Evolutionary conservation across 2,888 invertebrate species (phyloP), one percentile per base, ranked within the genome.

Genomic region (Drosophila nigricruria): DNA sequence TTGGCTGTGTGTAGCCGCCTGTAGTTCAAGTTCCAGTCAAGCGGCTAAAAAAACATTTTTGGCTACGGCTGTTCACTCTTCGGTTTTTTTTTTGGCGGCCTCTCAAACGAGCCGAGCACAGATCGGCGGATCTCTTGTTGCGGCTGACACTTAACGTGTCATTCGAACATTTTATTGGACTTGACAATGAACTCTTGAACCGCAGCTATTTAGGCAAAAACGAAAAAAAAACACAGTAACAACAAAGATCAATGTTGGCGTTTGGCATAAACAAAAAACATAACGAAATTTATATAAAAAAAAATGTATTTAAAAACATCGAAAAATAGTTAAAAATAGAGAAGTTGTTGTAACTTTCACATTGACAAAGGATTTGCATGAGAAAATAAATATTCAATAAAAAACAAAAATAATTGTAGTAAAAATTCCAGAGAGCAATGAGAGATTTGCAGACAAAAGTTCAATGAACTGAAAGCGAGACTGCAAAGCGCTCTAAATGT

Each of bases 141-240:
- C 58, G 66, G 63, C 88, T 88, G 90, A 89, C 86, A 87, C 87
- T 88, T 90, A 82, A 82, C 88, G 90, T 90, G 90, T 88, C 88
- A 89, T 90, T 87, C 65, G 82, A 84, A 89, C 88, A 87, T 88
- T 88, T 88, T 84, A 88, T 90, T 88, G 73, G 88, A 84, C 88
- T 88, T 90, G 88, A 84, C 88, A 88, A 87, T 88, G 90, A 88
- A 89, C 88, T 82, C 61, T 90, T 87, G 88, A 89, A 85, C 89
- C 57, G 32, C 52, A 50, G 42, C 47, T 32, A 45, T 36, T 40
- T n/a, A 49, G 53, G 18, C 10, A 64, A 52, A n/a, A n/a, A n/a
- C n/a, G n/a, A n/a, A n/a, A 36, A 59, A 56, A 38, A 60, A 62
- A 52, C 42, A 57, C 42, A 58, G 64, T 60, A 14, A 61, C 70